phyloP scores from a whole-genome alignment of 2,797 vertebrate genomes.

The Pachyuromys duprasi region DNA sequence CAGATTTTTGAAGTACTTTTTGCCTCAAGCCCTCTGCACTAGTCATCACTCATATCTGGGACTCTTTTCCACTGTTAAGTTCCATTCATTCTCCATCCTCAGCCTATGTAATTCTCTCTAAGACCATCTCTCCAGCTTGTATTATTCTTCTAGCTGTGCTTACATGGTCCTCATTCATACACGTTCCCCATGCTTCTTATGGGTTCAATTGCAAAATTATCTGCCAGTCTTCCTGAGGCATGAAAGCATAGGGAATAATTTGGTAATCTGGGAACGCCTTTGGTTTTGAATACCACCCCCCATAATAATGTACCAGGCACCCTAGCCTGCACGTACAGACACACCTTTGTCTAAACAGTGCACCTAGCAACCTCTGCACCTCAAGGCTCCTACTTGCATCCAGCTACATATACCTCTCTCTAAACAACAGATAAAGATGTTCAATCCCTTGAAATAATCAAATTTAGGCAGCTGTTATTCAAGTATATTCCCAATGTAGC shows the following conservation, averaged over 20 bases:
- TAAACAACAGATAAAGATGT: neutral
- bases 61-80: neutral
- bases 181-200: too few species aligned
- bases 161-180: neutral
- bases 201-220: neutral
- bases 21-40: neutral
- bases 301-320: neutral
- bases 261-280: neutral
- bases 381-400: neutral
- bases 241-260: neutral
- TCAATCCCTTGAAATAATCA: neutral
- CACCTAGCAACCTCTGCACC: neutral
- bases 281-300: neutral
- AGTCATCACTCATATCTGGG: too few species aligned
- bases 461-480: neutral
- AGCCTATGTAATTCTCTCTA: neutral
- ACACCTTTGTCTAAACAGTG: neutral
- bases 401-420: neutral
- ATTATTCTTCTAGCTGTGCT: neutral
- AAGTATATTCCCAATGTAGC: neutral
- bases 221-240: neutral
- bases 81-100: neutral
- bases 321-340: neutral
- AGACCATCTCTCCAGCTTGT: neutral
- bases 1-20: slow-evolving; percentile 1